Evolutionary conservation across 2,888 invertebrate species (phyloP).

Genomic region (Euplexia lucipara): DNA sequence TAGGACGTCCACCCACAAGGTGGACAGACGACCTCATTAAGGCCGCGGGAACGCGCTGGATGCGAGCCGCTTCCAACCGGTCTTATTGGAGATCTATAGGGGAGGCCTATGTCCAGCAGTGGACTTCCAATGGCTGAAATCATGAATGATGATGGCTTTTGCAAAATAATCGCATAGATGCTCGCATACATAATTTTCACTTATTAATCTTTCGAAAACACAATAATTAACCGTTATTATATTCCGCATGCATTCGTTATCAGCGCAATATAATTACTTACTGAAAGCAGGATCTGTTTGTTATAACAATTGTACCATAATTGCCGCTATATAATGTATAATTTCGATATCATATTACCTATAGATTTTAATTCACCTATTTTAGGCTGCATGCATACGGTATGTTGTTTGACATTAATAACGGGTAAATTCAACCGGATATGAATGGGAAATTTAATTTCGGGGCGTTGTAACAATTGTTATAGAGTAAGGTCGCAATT

Average conservation of each 20-base stretch:
- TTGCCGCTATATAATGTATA: conserved; percentile 24
- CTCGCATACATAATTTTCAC: neutral
- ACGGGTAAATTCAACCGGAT: conserved; percentile 15
- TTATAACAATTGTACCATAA: conserved; percentile 28
- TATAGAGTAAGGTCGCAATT: conserved; percentile 12
- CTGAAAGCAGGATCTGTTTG: conserved; percentile 27
- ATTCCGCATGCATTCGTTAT: conserved; percentile 11
- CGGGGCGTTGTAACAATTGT: conserved; percentile 1
- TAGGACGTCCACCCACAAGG: no score
- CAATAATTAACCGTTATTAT: conserved; percentile 10
- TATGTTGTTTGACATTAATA: conserved; percentile 27
- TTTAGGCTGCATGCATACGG: conserved; percentile 10
- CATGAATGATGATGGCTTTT: no score
- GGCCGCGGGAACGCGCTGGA: no score
- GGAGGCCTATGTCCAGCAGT: no score
- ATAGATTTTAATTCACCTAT: conserved; percentile 26
- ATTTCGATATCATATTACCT: conserved; percentile 34
- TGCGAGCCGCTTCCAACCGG: no score
- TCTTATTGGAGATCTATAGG: no score
- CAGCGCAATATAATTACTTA: conserved; percentile 38
- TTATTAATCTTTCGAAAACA: neutral
- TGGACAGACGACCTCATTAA: no score
- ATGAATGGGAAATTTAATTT: conserved; percentile 39
- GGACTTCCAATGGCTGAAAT: no score
- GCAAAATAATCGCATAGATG: neutral